These are phyloP conservation scores for Antitype chi DNA, from an alignment of 2,888 invertebrate species.

Conservation along the genomic window DNA sequence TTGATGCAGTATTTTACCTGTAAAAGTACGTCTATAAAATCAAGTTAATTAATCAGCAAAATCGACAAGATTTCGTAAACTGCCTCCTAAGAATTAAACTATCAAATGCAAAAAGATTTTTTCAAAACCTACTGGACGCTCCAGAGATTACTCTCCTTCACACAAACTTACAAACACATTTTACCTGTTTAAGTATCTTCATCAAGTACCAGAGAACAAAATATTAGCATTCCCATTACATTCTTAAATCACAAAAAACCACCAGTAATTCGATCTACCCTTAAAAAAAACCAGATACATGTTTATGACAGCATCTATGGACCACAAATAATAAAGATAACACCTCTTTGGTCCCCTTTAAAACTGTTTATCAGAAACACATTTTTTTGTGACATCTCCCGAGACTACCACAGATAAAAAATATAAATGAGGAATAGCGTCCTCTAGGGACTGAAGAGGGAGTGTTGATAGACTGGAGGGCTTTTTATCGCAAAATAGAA, in stretches of 20 bases:
- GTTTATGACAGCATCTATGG: slow-evolving; percentile 48
- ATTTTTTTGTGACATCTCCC: slow-evolving; percentile 57
- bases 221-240: not conserved
- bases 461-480: slow-evolving; percentile 40
- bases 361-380: slow-evolving; percentile 57
- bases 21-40: too few relatives aligned
- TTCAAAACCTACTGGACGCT: too few relatives aligned
- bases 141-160: too few relatives aligned
- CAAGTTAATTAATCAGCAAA: too few relatives aligned
- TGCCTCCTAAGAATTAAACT: too few relatives aligned
- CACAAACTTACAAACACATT: too few relatives aligned
- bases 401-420: slow-evolving; percentile 64
- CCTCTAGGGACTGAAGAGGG: slow-evolving; percentile 55
- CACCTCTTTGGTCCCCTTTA: slow-evolving; percentile 35
- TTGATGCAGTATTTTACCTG: too few relatives aligned
- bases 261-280: slow-evolving; percentile 45
- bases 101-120: too few relatives aligned
- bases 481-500: slow-evolving; percentile 28
- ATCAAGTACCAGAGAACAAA: not conserved
- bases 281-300: slow-evolving; percentile 33
- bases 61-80: too few relatives aligned
- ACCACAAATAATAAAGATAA: slow-evolving; percentile 59
- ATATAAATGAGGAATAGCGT: slow-evolving; percentile 59
- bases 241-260: slow-evolving; percentile 8
- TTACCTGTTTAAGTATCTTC: not conserved